Conservation (phyloP, 2,797 vertebrate species). For the Anolis apletophallus region DNA sequence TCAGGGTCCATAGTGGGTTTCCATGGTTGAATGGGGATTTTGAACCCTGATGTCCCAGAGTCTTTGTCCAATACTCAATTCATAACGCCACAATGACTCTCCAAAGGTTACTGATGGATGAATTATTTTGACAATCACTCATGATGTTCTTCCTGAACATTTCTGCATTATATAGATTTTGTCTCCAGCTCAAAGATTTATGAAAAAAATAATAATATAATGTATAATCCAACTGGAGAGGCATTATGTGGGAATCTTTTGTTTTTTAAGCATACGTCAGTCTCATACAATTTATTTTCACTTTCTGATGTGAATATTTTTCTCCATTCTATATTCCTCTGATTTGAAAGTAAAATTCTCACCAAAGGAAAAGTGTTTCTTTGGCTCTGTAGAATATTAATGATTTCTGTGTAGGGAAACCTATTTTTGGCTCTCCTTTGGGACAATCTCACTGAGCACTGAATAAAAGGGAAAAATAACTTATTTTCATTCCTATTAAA, state of each 20-base stretch:
- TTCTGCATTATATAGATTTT: conserved; percentile 13
- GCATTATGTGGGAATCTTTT: neutral
- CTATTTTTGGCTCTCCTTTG: conserved; percentile 9
- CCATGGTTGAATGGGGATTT: no score
- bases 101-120: conserved; percentile 14
- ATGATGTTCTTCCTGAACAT: neutral
- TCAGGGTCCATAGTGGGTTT: no score
- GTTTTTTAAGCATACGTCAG: neutral
- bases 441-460: neutral
- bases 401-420: neutral
- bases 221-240: neutral
- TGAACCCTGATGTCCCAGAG: no score
- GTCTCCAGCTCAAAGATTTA: conserved; percentile 15
- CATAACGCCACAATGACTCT: no score
- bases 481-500: neutral
- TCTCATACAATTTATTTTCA: neutral
- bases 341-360: neutral
- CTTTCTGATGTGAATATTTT: neutral
- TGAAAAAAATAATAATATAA: neutral
- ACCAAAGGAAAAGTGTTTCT: neutral
- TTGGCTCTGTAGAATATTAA: neutral
- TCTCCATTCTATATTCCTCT: neutral
- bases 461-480: neutral
- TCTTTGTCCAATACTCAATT: no score
- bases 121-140: conserved; percentile 20